A percentile compares a stretch with the other conserved stretches of the same genome.
phyloP scores from a whole-genome alignment of 2,113 vertebrate genomes.

The Patagioenas fasciata region DNA sequence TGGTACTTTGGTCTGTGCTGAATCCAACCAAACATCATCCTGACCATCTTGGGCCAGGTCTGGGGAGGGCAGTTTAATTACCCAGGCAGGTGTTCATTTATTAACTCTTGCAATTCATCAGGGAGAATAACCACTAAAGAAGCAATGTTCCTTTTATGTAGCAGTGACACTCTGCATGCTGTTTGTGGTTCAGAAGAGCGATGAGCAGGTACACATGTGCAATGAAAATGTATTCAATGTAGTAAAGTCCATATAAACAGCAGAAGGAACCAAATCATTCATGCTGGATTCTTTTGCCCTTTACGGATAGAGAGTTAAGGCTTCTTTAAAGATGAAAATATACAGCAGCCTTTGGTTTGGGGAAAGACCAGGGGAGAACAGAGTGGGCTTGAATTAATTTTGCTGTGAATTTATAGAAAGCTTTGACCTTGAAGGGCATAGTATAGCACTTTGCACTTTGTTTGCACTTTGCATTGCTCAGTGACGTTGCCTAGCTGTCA shows the following conservation, averaged over 20 bases:
- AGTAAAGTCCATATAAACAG: background rate
- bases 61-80: background rate
- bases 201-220: background rate
- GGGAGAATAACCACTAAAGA: background rate
- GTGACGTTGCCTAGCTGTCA: conserved; percentile 26
- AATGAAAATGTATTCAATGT: background rate
- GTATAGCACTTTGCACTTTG: conserved; percentile 2
- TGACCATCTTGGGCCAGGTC: background rate
- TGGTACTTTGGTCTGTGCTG: background rate
- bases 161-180: background rate
- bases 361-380: background rate
- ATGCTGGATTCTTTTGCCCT: background rate
- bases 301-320: background rate
- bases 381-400: background rate
- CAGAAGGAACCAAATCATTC: background rate
- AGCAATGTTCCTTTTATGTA: background rate
- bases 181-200: background rate
- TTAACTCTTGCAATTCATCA: background rate
- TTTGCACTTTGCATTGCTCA: conserved; percentile 14
- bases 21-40: background rate
- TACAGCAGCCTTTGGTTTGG: background rate
- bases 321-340: background rate
- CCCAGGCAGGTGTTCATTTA: background rate
- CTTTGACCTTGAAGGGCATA: conserved; percentile 27
- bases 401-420: conserved; percentile 1